Base-by-base conservation (phyloP, 2,888 invertebrate genomes). In the Campoplex capitator region DNA sequence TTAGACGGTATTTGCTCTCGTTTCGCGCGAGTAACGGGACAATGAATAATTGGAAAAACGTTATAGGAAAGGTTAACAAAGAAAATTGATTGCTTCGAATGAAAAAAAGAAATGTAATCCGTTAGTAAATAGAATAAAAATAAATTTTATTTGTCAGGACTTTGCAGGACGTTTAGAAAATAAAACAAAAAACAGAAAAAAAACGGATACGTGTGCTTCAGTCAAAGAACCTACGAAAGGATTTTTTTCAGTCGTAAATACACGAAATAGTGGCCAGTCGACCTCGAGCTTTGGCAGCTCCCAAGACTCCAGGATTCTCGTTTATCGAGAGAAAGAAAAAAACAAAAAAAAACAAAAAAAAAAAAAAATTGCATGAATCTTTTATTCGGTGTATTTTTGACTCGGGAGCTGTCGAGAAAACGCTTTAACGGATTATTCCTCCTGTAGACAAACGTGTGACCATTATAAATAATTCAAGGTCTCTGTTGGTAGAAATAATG, bases 391-490 rank as follows among this genome's bases (percentile, higher is more conserved):
- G 51, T 74, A 45, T 23, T 62, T 56, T 48, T 68, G 54, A 62
- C 74, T 32, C 70, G 42, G 68, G 68, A 68, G 28, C 78, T 85
- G 58, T 48, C 78, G 51, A 77, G 76, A 85, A 85, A 68, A 28
- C 42, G 42, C 74, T 68, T 67, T 73, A 62, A 38, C 42, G 23
- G 45, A n/a, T 13, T 16, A 62, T 62, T 62, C 48, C 42, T 8
- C 35, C 4, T 67, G 76, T 51, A 73, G 48, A 73, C 75, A 79
- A 38, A 65, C 32, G 45, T 48, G 58, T 73, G 54, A 56, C 51
- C 42, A 83, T 86, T 80, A 89, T 89, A 90, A 90, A 87, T 89
- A 88, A 91, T 91, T 90, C 89, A 90, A 87, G 86, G 80, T 86
- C 78, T 79, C 78, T 79, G 87, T 82, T 78, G 77, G 70, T 48